A percentile compares a stretch with the other conserved stretches of the same genome.
Evolutionary conservation across 2,888 invertebrate genomes (phyloP).

Genomic region (Eupithecia exiguata): DNA sequence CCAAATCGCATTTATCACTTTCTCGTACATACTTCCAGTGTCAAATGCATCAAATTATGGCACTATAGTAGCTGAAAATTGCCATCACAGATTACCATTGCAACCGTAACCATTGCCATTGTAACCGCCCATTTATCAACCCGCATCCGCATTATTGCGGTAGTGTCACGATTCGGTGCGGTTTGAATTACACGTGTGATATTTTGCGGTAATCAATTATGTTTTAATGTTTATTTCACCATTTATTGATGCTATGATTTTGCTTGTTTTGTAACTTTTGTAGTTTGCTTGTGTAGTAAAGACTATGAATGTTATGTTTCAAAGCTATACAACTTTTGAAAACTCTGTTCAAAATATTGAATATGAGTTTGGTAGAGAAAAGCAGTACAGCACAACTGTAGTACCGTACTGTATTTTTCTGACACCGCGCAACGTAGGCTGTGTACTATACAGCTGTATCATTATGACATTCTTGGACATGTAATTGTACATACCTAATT

Average conservation of each 20-base stretch:
- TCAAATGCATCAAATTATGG: conserved; percentile 18
- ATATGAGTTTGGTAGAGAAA: too few species aligned
- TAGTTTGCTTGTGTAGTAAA: neutral
- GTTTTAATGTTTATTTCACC: neutral
- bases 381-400: too few species aligned
- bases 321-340: neutral
- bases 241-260: neutral
- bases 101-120: too few species aligned
- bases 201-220: conserved; percentile 19
- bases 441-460: too few species aligned
- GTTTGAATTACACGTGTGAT: conserved; percentile 23
- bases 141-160: conserved; percentile 14
- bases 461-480: too few species aligned
- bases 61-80: conserved; percentile 8
- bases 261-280: too few species aligned
- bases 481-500: too few species aligned
- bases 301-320: neutral
- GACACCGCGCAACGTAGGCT: too few species aligned
- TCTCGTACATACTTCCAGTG: conserved; percentile 14
- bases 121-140: conserved; percentile 19
- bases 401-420: too few species aligned
- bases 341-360: neutral
- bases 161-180: conserved; percentile 16
- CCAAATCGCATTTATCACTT: conserved; percentile 9
- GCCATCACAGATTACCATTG: conserved; percentile 13